These are phyloP conservation scores for Pogonocherus hispidulus DNA, from an alignment of 2,888 invertebrate genomes.

Conservation along the genomic window DNA sequence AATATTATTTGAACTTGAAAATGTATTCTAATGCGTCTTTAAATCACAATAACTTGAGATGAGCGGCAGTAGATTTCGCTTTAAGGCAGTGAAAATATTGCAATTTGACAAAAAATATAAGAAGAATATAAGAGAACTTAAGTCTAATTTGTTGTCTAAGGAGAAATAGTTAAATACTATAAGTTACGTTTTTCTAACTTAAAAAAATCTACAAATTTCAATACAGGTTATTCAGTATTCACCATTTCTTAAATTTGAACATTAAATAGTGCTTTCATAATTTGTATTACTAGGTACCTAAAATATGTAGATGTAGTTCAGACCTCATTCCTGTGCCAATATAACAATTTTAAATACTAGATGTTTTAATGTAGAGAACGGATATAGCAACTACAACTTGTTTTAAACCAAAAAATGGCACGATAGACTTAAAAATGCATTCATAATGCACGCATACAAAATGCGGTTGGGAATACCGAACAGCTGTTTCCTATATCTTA, in stretches of 20 bases:
- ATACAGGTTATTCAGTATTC: constrained; percentile 20
- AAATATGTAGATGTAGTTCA: background rate
- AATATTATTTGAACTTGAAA: background rate
- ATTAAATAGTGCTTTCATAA: background rate
- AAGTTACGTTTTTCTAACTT: constrained; percentile 12
- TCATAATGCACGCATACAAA: background rate
- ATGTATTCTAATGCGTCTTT: background rate
- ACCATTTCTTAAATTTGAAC: background rate
- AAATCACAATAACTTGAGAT: constrained; percentile 54
- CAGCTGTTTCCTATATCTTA: constrained; percentile 2
- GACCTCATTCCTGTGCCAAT: background rate
- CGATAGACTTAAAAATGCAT: background rate
- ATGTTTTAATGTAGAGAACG: too few species aligned
- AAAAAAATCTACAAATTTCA: constrained; percentile 25
- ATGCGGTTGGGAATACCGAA: constrained; percentile 12
- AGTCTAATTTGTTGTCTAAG: constrained; percentile 2
- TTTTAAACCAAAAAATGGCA: background rate
- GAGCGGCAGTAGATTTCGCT: constrained; percentile 51
- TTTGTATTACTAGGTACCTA: background rate
- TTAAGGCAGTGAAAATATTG: constrained; percentile 54
- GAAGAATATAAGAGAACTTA: constrained; percentile 12
- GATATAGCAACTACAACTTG: background rate
- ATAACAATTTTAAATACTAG: too few species aligned
- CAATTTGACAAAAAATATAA: constrained; percentile 39
- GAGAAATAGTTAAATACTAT: constrained; percentile 19